A percentile compares a stretch with the other conserved stretches of the same genome.
Conservation (phyloP, 2,113 vertebrate genomes). For the Campylorhamphus procurvoides region DNA sequence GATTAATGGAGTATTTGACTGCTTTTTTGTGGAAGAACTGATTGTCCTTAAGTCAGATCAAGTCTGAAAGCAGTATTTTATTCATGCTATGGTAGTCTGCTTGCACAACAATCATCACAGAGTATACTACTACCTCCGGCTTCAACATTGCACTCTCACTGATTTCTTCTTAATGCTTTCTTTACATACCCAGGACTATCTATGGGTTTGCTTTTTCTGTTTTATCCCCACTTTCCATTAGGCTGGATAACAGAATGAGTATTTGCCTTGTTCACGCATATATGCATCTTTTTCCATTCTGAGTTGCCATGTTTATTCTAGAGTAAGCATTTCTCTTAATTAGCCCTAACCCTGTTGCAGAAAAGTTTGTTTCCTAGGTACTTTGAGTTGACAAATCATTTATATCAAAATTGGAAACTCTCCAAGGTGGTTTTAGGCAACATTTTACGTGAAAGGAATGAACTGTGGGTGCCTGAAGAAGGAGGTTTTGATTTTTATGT, state of each 20-base stretch:
- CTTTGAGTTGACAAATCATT: neutral
- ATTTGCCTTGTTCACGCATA: neutral
- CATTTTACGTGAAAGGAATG: neutral
- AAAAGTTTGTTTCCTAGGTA: neutral
- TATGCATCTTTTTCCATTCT: neutral
- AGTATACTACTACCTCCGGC: rapidly evolving
- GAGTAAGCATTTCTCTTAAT: neutral
- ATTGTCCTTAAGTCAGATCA: neutral
- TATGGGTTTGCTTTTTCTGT: neutral
- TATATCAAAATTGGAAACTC: neutral
- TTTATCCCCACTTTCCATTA: neutral
- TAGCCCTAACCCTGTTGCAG: neutral
- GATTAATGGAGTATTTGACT: neutral
- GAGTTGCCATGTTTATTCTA: neutral
- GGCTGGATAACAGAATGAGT: neutral
- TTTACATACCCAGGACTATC: neutral
- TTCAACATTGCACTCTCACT: neutral
- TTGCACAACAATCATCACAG: neutral
- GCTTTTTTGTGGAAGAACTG: neutral
- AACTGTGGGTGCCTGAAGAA: neutral
- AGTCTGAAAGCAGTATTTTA: neutral
- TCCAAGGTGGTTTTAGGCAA: neutral
- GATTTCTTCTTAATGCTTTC: neutral
- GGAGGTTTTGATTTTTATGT: neutral
- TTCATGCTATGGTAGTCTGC: neutral